Base-by-base conservation (phyloP, 2,888 invertebrate species). In the Drosophila neonasuta region DNA sequence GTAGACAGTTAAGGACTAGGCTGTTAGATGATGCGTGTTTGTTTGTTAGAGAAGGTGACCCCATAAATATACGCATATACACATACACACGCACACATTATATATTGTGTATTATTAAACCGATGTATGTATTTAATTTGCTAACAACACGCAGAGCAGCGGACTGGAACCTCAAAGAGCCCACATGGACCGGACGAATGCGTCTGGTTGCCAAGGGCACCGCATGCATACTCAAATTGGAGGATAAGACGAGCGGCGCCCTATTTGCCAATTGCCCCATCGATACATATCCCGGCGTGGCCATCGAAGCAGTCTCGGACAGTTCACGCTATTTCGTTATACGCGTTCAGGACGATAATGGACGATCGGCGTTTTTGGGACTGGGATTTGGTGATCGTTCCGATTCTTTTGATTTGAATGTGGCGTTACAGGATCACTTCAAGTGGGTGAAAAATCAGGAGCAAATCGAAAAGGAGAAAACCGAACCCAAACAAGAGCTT, bases 171-270 rank as follows among this genome's bases (percentile, higher is more conserved):
- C 92, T 99, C 62, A 96, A 97, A 88, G 96, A 96, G 84, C 99
- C 99, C n/a, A 96, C 98, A 88, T 99, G 99, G 99, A 97, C 97
- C 24, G 99, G 99, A 17, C 94, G 99, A 73, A 95, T 99, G 95
- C 93, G 98, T 74, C 92, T 99, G 56, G 96, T 99, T 44, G 93
- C 97, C 2, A 96, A 97, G 92, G 97, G 96, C 54, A 96, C 96
- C 80, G 95, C 96, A 72, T 94, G 97, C 81, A 93, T 95, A 68
- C 94, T 99, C 78, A 98, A 99, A 91, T 92, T 99, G 57, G 99
- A 99, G 92, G 99, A 99, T 90, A 99, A 98, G 92, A 93, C 93
- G 64, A 93, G 94, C 73, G 98, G 99, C 46, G 97, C 97, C 90
- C 92, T 99, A 50, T 99, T 98, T 92, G 99, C 99, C 1, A 96